phyloP scores from a whole-genome alignment of 2,797 vertebrate genomes.

The Mormyrops attenuatus region DNA sequence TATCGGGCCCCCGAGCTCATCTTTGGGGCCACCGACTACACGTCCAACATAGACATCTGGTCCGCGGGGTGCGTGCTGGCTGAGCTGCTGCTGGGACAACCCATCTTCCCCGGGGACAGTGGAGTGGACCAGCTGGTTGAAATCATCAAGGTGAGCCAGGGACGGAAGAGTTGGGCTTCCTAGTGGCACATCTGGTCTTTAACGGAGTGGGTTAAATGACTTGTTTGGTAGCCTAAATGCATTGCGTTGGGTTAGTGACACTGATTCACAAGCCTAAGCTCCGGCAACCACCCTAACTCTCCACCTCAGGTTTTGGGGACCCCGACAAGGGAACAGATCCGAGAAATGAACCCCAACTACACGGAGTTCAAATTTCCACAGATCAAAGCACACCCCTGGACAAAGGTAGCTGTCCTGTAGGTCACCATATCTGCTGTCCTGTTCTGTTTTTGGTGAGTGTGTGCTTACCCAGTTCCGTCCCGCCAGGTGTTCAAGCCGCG shows the following conservation, averaged over 20 bases:
- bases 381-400: constrained; percentile 95
- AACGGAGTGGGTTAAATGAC: neutral
- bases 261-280: neutral
- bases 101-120: constrained; percentile 89
- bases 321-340: constrained; percentile 88
- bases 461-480: neutral
- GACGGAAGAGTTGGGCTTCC: neutral
- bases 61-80: constrained; percentile 90
- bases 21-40: constrained; percentile 92
- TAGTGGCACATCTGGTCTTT: neutral
- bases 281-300: neutral
- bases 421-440: neutral
- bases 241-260: neutral
- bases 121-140: constrained; percentile 93
- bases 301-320: constrained; percentile 79
- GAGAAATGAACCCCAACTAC: constrained; percentile 96
- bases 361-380: constrained; percentile 96
- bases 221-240: neutral
- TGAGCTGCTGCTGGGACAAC: constrained; percentile 84
- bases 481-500: constrained; percentile 81
- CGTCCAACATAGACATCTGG: constrained; percentile 92
- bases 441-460: neutral
- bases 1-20: constrained; percentile 92
- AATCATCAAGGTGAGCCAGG: constrained; percentile 79
- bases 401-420: constrained; percentile 63